Conservation (phyloP, 2,113 vertebrate species). For the Atlantisia rogersi region DNA sequence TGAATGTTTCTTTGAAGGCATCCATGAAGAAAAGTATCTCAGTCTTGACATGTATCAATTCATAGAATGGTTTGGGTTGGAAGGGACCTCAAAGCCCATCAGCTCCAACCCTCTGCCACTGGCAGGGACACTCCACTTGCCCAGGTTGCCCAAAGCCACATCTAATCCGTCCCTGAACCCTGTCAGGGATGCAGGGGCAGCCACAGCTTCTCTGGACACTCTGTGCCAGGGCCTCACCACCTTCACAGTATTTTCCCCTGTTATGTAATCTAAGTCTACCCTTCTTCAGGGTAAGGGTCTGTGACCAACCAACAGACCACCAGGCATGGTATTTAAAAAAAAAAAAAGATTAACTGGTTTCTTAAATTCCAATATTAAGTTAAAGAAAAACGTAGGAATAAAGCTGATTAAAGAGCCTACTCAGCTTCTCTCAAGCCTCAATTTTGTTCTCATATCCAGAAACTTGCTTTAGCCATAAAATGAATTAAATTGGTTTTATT, state of each 20-base stretch:
- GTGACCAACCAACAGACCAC: background rate
- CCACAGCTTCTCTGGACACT: no score
- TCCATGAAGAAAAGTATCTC: background rate
- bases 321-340: background rate
- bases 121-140: no score
- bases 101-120: no score
- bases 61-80: no score
- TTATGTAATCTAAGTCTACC: no score
- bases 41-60: background rate
- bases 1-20: background rate
- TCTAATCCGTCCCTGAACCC: no score
- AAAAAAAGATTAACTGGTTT: background rate
- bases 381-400: background rate
- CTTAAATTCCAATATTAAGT: background rate
- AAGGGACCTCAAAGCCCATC: no score
- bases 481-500: background rate
- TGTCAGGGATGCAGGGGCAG: no score
- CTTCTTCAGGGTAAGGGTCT: no score
- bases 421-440: background rate
- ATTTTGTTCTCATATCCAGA: background rate
- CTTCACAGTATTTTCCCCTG: no score
- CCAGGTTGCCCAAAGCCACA: no score
- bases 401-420: background rate
- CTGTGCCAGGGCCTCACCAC: no score
- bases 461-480: background rate